phyloP scores from a whole-genome alignment of 2,113 vertebrate genomes.

The Chlamydotis undulata region DNA sequence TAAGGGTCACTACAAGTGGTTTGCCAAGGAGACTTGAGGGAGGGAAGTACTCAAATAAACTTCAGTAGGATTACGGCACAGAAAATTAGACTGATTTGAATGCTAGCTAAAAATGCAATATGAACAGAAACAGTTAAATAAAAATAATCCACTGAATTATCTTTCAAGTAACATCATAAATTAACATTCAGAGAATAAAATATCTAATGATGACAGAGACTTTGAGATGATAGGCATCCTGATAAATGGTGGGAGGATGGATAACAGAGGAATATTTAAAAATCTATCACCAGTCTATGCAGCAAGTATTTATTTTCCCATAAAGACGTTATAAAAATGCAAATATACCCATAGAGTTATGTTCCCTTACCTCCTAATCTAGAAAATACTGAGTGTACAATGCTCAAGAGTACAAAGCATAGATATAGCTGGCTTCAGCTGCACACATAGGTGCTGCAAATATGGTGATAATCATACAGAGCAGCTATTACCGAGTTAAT shows the following conservation, averaged over 20 bases:
- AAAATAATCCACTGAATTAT: neutral
- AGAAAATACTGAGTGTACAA: neutral
- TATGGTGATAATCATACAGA: neutral
- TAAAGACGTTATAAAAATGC: neutral
- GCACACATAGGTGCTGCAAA: neutral
- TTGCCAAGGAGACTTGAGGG: neutral
- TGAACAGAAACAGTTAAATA: neutral
- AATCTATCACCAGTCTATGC: neutral
- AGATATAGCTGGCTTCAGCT: neutral
- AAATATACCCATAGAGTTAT: neutral
- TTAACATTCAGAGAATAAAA: neutral
- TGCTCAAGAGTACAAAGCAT: neutral
- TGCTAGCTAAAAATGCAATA: neutral
- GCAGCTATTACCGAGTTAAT: neutral
- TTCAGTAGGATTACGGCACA: neutral
- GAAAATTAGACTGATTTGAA: neutral
- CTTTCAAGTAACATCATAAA: neutral
- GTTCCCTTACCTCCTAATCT: neutral
- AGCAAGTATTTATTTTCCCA: neutral
- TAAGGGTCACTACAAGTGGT: neutral
- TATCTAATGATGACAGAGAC: neutral
- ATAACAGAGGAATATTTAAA: conserved; percentile 2
- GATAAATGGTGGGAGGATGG: neutral
- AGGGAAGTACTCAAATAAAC: neutral
- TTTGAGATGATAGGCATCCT: neutral